phyloP scores from a whole-genome alignment of 1,140 invertebrate genomes.

The Aphelenchoides besseyi region DNA sequence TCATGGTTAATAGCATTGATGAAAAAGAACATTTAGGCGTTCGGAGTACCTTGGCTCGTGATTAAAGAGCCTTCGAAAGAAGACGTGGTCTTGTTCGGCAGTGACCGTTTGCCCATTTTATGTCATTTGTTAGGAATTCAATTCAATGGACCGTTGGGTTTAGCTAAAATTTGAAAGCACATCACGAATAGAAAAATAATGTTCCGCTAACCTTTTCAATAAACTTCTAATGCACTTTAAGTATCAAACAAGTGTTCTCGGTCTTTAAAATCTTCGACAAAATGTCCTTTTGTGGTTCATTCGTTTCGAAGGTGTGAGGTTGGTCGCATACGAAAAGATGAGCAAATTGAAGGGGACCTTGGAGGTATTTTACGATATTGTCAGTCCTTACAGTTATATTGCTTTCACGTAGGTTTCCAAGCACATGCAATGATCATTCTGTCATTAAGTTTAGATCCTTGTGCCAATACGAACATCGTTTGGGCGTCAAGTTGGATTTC shows the following conservation, averaged over 20 bases:
- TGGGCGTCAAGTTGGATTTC: constrained; percentile 6
- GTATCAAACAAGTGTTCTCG: background rate
- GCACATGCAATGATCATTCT: no score
- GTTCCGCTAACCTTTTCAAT: background rate
- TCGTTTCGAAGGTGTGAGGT: background rate
- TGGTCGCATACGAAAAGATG: background rate
- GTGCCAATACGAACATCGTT: constrained; percentile 16
- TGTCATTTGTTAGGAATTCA: background rate
- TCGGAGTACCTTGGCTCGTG: background rate
- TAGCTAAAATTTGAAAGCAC: background rate
- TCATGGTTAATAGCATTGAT: no score
- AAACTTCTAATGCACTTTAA: background rate
- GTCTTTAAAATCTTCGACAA: no score
- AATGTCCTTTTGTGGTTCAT: no score
- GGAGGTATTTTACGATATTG: background rate
- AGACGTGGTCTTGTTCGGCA: background rate
- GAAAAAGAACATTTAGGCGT: no score
- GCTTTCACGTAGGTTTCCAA: no score
- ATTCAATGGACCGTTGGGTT: background rate
- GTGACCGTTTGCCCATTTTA: background rate
- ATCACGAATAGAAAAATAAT: background rate
- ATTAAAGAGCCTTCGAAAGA: background rate
- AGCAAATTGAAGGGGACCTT: background rate
- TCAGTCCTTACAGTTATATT: no score
- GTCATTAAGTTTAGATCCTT: no score